Conservation (phyloP, 2,888 invertebrate species). For the Dichetophora obliterata region DNA sequence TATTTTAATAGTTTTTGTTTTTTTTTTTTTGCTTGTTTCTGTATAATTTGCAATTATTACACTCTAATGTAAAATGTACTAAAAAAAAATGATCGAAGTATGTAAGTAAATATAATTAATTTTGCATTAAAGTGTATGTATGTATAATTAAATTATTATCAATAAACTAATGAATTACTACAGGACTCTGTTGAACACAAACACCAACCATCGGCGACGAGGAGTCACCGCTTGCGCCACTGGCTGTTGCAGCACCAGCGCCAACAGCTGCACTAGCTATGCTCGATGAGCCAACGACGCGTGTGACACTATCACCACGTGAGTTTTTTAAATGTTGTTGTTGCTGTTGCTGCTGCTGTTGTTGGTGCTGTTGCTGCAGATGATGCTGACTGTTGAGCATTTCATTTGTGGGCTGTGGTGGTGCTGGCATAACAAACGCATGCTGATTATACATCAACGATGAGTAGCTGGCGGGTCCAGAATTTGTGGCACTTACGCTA, state of each 20-base stretch:
- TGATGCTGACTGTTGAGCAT: constrained; percentile 45
- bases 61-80: constrained; percentile 24
- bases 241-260: constrained; percentile 47
- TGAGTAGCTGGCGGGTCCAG: constrained; percentile 57
- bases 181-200: constrained; percentile 92
- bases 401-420: constrained; percentile 40
- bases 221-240: constrained; percentile 68
- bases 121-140: constrained; percentile 11
- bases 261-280: constrained; percentile 41
- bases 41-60: constrained; percentile 18
- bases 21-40: background rate
- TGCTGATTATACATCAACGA: constrained; percentile 54
- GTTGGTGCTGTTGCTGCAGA: constrained; percentile 47
- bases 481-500: constrained; percentile 31
- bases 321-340: constrained; percentile 47
- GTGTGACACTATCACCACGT: constrained; percentile 45
- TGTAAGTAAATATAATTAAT: constrained; percentile 20
- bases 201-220: constrained; percentile 90
- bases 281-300: constrained; percentile 29
- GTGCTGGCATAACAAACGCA: constrained; percentile 52
- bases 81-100: constrained; percentile 7
- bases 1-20: background rate
- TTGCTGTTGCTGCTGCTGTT: constrained; percentile 50
- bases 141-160: constrained; percentile 33
- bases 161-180: constrained; percentile 81